These are phyloP conservation scores for Taurulus bubalis DNA, from an alignment of 2,113 vertebrate species.

Conservation along the genomic window DNA sequence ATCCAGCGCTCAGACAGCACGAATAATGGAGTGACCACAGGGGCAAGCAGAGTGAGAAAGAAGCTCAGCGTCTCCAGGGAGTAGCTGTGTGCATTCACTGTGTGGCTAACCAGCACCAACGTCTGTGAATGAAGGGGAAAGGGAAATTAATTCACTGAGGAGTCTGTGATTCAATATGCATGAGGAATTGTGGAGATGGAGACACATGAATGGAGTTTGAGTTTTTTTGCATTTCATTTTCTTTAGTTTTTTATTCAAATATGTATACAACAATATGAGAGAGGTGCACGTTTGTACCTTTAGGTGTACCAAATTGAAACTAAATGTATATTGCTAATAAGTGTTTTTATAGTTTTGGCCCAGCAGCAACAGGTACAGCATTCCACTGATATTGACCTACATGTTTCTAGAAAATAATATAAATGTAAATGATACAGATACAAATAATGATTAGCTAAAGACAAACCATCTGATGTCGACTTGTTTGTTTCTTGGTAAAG, in stretches of 20 bases:
- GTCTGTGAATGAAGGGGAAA: conserved; percentile 81
- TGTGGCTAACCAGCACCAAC: conserved; percentile 88
- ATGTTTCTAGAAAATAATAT: not conserved
- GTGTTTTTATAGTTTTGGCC: not conserved
- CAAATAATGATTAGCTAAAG: not conserved
- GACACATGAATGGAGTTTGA: conserved; percentile 32
- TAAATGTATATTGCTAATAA: not conserved
- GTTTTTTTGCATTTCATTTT: not conserved
- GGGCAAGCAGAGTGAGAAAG: conserved; percentile 91
- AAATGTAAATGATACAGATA: not conserved
- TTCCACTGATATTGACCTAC: not conserved
- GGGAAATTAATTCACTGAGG: conserved; percentile 53
- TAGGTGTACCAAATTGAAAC: not conserved
- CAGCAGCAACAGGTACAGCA: not conserved
- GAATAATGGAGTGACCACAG: conserved; percentile 91
- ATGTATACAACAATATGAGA: not conserved
- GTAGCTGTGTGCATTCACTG: conserved; percentile 84
- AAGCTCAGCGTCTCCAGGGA: conserved; percentile 91
- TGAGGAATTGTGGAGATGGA: conserved; percentile 17
- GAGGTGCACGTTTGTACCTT: not conserved
- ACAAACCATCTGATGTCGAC: not conserved
- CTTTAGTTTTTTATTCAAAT: not conserved
- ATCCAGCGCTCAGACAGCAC: conserved; percentile 93
- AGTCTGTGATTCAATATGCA: conserved; percentile 41
- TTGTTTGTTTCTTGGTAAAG: not conserved